Evolutionary conservation across 2,888 invertebrate genomes (phyloP), one percentile per base, ranked within the genome.

Genomic region (Tupiocoris notatus): DNA sequence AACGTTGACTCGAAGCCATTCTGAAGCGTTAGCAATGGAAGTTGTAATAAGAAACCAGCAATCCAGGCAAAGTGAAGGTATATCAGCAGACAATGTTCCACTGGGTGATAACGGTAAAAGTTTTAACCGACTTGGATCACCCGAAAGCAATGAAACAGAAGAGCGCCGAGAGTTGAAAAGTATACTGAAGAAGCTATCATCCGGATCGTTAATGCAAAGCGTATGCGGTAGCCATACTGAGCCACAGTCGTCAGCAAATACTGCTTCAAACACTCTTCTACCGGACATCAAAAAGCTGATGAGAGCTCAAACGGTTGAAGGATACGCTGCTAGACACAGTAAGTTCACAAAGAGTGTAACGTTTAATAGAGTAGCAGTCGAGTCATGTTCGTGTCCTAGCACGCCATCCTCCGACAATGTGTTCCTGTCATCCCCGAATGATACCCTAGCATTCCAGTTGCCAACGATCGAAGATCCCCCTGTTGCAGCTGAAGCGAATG

Each of bases 271-370:
- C 7, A 82, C 83, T 63, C 82, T 82, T 25, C 82, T 83, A 58
- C 65, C 77, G 68, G 91, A 92, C 82, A 85, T 91, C 75, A 88
- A 87, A 81, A 90, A 88, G 82, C 85, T 94, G 78, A 89, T 92
- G 85, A 86, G 91, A 82, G 93, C 93, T 24, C 94, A 92, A 78
- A 94, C 94, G 77, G 86, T 94, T 81, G 94, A 94, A 87, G 94
- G 94, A 78, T 95, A 93, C 85, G 94, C 93, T 77, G 94, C 93
- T 70, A 87, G 94, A 82, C 94, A 94, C 85, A 92, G 92, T 79
- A 94, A 94, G 84, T 89, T 94, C 83, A 88, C 92, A 70, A 95
- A 94, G 87, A 93, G 94, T 85, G 94, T 94, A 79, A 94, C 94
- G 78, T 94, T 94, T 86, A 92, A 94, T 85, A 78, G 91, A 78